A percentile compares a stretch with the other conserved stretches of the same genome.
Evolutionary conservation across 2,113 vertebrate species (phyloP).

Genomic region (Nibea albiflora): DNA sequence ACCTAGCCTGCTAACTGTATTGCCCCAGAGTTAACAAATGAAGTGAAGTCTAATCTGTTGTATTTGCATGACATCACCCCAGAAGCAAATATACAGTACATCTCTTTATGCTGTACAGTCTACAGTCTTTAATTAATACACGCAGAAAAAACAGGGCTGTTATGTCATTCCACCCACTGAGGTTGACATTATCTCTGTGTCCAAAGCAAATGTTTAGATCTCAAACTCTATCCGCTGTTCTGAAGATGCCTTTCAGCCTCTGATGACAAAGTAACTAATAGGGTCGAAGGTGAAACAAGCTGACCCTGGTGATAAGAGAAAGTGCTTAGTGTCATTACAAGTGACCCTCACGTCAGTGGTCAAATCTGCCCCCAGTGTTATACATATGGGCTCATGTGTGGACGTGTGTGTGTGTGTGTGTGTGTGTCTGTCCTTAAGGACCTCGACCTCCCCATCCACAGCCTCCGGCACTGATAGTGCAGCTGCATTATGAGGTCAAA

Average conservation of each 20-base stretch:
- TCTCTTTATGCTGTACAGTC: background rate
- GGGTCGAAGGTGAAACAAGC: conserved; percentile 67
- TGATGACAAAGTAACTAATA: conserved; percentile 43
- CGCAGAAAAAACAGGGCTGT: background rate
- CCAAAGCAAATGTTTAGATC: background rate
- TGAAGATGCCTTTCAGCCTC: conserved; percentile 1
- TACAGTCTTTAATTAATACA: too few species aligned
- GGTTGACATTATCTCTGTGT: background rate
- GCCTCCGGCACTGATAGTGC: conserved; percentile 58
- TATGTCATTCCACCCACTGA: background rate
- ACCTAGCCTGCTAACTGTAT: background rate
- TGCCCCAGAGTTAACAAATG: too few species aligned
- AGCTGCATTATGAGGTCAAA: conserved; percentile 67
- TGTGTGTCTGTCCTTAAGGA: conserved; percentile 6
- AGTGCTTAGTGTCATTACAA: conserved; percentile 69
- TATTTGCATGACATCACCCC: background rate
- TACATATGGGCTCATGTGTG: background rate
- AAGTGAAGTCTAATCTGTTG: background rate
- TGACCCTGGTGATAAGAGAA: conserved; percentile 69
- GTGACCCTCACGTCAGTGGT: conserved; percentile 38
- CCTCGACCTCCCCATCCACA: conserved; percentile 4
- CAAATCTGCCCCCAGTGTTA: conserved; percentile 1
- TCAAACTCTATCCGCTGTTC: background rate
- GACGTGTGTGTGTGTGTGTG: background rate
- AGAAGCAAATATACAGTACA: background rate